Conservation (phyloP, 1,140 invertebrate species). For the Holotrichia oblita region DNA sequence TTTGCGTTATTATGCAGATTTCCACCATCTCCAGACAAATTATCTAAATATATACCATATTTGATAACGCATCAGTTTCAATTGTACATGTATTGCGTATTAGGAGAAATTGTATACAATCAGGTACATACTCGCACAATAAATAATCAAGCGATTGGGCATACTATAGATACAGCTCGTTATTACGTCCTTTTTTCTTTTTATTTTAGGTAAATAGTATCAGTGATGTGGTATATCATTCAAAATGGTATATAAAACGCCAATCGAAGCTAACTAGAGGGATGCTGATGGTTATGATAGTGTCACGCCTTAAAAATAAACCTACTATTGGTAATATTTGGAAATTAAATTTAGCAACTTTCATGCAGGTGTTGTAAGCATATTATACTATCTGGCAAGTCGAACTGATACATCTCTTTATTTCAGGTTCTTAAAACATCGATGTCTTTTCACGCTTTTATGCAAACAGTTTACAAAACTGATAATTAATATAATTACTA, state of each 20-base stretch:
- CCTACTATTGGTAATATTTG: conserved; percentile 20
- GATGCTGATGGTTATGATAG: conserved; percentile 8
- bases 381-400: no score
- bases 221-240: not conserved
- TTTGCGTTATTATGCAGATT: not conserved
- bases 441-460: conserved; percentile 31
- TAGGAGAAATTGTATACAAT: conserved; percentile 8
- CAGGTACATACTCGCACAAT: conserved; percentile 7
- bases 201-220: conserved; percentile 12
- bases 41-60: conserved; percentile 21
- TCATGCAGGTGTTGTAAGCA: not conserved
- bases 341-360: conserved; percentile 31
- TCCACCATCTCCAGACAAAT: not conserved
- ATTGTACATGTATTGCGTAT: conserved; percentile 20
- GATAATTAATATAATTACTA: not conserved
- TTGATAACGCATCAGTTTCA: conserved; percentile 33
- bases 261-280: conserved; percentile 21
- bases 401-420: not conserved
- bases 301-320: conserved; percentile 18
- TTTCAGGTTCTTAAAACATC: conserved; percentile 39
- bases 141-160: not conserved
- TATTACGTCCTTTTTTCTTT: no score
- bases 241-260: conserved; percentile 20
- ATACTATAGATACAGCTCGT: no score
- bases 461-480: conserved; percentile 34